Percentiles rank a stretch among this genome's conserved stretches.
Evolutionary conservation across 1,140 invertebrate genomes (phyloP).

Genomic region (Thereuonema tuberculata): DNA sequence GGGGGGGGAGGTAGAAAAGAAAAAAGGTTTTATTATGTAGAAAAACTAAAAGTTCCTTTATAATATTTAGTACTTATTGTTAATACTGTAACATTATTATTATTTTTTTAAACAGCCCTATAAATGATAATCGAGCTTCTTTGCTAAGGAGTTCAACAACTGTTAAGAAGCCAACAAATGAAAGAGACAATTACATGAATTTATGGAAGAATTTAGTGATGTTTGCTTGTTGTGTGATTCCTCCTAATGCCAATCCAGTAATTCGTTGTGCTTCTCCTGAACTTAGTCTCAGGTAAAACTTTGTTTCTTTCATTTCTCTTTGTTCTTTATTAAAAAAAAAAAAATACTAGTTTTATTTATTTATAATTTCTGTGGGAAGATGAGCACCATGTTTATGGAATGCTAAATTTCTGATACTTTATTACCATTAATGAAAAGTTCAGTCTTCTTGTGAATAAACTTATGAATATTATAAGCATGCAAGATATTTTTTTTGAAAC

Average conservation of each 20-base stretch:
- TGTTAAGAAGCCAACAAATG: constrained; percentile 71
- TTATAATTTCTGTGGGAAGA: too few species aligned
- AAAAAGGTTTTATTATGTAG: constrained; percentile 9
- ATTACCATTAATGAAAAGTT: too few species aligned
- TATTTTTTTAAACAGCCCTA: constrained; percentile 46
- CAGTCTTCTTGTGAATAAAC: too few species aligned
- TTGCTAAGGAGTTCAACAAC: constrained; percentile 56
- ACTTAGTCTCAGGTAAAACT: constrained; percentile 63
- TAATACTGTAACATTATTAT: neutral
- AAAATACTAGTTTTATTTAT: neutral
- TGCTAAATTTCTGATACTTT: too few species aligned
- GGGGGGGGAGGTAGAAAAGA: too few species aligned
- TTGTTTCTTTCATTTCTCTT: neutral
- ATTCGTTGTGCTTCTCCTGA: constrained; percentile 83
- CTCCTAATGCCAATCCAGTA: constrained; percentile 57
- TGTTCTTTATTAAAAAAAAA: neutral
- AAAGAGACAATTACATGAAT: constrained; percentile 80
- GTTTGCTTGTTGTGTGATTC: constrained; percentile 84
- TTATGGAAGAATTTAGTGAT: constrained; percentile 94
- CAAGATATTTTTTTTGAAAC: too few species aligned
- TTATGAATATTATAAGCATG: too few species aligned
- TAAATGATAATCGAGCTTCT: constrained; percentile 90
- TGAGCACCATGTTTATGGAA: too few species aligned
- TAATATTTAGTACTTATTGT: constrained; percentile 5
- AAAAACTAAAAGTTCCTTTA: too few species aligned